Evolutionary conservation across 1,140 invertebrate species (phyloP).

Genomic region (Drosophila oshimai): DNA sequence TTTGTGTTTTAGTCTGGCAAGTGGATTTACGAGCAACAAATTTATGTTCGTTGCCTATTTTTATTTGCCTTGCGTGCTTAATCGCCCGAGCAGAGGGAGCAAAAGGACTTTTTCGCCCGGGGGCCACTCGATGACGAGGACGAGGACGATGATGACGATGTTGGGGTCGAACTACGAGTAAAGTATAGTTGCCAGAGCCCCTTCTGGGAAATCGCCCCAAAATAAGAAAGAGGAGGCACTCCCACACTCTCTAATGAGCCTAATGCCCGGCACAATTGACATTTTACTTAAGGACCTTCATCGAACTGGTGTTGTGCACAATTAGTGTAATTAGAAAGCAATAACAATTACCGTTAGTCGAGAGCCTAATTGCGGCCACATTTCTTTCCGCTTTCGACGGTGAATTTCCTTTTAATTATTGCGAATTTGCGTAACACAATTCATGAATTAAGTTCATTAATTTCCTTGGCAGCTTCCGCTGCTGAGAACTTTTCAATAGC

Average conservation of each 20-base stretch:
- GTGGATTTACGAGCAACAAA: constrained; percentile 80
- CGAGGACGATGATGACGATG: constrained; percentile 2
- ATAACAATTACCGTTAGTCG: constrained; percentile 68
- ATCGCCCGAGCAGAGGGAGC: constrained; percentile 54
- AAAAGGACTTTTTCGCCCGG: constrained; percentile 37
- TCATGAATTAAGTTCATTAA: constrained; percentile 65
- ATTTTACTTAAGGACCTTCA: constrained; percentile 75
- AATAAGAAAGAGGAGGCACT: background rate
- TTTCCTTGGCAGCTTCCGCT: constrained; percentile 38
- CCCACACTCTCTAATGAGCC: constrained; percentile 55
- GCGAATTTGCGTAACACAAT: constrained; percentile 54
- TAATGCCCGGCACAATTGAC: constrained; percentile 70
- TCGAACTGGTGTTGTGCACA: constrained; percentile 58
- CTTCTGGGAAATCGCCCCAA: background rate
- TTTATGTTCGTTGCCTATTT: constrained; percentile 81
- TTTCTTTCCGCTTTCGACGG: constrained; percentile 18
- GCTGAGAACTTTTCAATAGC: constrained; percentile 13
- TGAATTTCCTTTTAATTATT: constrained; percentile 49
- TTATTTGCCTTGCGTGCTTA: constrained; percentile 80
- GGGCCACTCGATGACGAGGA: constrained; percentile 28
- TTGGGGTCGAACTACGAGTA: constrained; percentile 10
- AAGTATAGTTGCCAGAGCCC: constrained; percentile 48
- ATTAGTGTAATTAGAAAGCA: constrained; percentile 78
- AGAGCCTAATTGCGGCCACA: constrained; percentile 39
- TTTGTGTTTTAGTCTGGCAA: constrained; percentile 51